Base-by-base conservation (phyloP, 2,113 vertebrate genomes). In the Irena cyanogastra region DNA sequence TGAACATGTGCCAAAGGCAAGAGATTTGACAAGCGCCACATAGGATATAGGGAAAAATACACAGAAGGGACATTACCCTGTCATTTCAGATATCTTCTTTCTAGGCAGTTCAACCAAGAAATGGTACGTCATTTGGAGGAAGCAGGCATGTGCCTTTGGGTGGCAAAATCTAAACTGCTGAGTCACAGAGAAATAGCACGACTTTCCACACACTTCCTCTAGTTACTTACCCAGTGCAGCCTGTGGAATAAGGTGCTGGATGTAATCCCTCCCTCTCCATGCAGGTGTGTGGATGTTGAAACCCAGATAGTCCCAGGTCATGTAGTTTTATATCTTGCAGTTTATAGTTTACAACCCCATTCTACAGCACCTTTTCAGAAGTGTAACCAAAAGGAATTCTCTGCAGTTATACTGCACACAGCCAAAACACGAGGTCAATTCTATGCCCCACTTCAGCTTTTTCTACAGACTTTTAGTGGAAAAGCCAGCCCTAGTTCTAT, bases 261-360 rank as follows among this genome's bases (percentile, higher is more conserved):
- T 74, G 7, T 4, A 83, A 49, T 61, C 4, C 10, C 2, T 1
- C 0, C 10, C 3, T 31, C 6, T 49, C 17, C 20, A 19, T 10
- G 6, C 0, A 1, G 42, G 14, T 24, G 5, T 50, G 42, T 88
- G 39, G 16, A 42, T 71, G 11, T 15, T 61, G 57, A 87, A 85
- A 82, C 3, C 6, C 35, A 71, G 13, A 8, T 15, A 93, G 42
- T 37, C 23, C 13, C 26, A 59, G 11, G 19, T 16, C 64, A 33
- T 22, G 11, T 9, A 39, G 11, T 45, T 78, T 69, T 70, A 50
- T 9, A 72, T 47, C 24, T 14, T 52, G 33, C 17, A 50, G 13
- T 69, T 79, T 76, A n/a, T 61, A 76, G 17, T 12, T 80, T 80
- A 53, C 37, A 82, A 30, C 1, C 4, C 10, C 12, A 69, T 72